Evolutionary conservation across 1,140 invertebrate genomes (phyloP).

Genomic region (Macrosteles quadrilineatus): DNA sequence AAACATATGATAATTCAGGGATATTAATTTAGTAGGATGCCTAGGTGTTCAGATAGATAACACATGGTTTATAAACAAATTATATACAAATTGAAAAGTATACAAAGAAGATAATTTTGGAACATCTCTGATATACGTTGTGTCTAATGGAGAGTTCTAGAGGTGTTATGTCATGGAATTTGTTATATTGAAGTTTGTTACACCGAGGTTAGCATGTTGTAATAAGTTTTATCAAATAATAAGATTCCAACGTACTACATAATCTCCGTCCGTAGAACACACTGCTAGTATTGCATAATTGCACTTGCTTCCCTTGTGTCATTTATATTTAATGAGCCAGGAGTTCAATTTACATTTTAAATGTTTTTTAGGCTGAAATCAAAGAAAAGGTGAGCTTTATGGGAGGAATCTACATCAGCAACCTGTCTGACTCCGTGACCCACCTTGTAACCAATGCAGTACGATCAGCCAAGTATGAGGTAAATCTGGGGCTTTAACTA

Average conservation of each 20-base stretch:
- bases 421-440: conserved; percentile 71
- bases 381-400: conserved; percentile 74
- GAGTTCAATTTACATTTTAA: conserved; percentile 55
- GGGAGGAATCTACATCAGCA: conserved; percentile 75
- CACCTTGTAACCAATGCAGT: conserved; percentile 76
- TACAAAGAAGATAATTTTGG: no score
- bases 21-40: neutral
- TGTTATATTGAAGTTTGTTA: conserved; percentile 62
- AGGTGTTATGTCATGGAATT: no score
- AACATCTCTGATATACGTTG: no score
- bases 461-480: conserved; percentile 71
- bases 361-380: conserved; percentile 50
- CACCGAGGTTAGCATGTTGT: conserved; percentile 79
- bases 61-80: no score
- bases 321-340: conserved; percentile 73
- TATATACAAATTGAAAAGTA: no score
- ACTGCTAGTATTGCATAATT: conserved; percentile 67
- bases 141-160: no score
- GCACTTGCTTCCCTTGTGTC: conserved; percentile 81
- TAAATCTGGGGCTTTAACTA: conserved; percentile 44
- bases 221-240: conserved; percentile 70
- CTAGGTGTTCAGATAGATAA: no score
- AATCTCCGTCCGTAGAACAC: no score
- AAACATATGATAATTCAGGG: no score
- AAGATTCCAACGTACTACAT: no score